Evolutionary conservation across 2,888 invertebrate species (phyloP).

Genomic region (Andrena minutula): DNA sequence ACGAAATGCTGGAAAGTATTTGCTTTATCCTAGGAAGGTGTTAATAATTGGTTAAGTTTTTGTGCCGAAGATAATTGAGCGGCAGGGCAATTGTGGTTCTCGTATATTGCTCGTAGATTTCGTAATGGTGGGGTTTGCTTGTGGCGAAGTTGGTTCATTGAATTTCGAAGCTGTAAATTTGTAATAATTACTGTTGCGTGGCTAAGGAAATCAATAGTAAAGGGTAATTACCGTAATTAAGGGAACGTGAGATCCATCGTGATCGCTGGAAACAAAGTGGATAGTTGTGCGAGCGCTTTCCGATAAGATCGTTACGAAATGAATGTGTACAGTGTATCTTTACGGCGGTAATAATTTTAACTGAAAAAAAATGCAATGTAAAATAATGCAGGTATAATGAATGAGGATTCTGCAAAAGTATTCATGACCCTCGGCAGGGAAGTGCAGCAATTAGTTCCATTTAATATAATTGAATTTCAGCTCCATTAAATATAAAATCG

Average conservation of each 20-base stretch:
- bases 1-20: no score
- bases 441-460: neutral
- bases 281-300: conserved; percentile 21
- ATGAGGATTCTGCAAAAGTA: neutral
- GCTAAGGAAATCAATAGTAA: conserved; percentile 31
- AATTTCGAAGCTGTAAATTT: conserved; percentile 18
- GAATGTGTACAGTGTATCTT: conserved; percentile 19
- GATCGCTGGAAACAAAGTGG: conserved; percentile 19
- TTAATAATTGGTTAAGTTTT: neutral
- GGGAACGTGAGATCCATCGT: conserved; percentile 45
- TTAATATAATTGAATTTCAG: neutral
- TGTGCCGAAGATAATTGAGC: neutral
- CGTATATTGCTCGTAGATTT: neutral
- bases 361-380: neutral
- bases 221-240: conserved; percentile 35
- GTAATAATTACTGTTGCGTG: conserved; percentile 26
- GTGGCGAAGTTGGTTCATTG: conserved; percentile 20
- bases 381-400: neutral
- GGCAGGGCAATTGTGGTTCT: neutral
- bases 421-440: neutral
- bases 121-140: neutral
- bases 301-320: conserved; percentile 19
- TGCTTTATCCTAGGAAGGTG: neutral
- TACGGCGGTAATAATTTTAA: conserved; percentile 4
- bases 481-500: neutral